Evolutionary conservation across 2,797 vertebrate species (phyloP).

Genomic region (Ibycter americanus): DNA sequence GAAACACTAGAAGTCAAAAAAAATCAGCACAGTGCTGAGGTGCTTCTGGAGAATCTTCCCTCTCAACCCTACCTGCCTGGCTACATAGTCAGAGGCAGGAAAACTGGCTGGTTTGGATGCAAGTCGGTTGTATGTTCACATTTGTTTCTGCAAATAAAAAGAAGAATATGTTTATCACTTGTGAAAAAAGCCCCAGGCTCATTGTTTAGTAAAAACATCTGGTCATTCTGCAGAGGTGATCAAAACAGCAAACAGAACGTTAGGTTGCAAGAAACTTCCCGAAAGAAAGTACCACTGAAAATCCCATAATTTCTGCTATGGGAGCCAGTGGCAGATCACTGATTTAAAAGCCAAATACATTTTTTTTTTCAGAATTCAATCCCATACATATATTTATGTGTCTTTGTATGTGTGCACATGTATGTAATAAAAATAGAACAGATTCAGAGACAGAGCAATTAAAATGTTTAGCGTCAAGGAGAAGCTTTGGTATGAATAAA

Average conservation of each 20-base stretch:
- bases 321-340: background rate
- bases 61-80: background rate
- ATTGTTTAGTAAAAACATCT: background rate
- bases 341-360: background rate
- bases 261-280: background rate
- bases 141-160: background rate
- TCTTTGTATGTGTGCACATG: rapidly evolving
- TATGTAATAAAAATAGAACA: background rate
- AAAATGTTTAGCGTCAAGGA: background rate
- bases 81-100: background rate
- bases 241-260: background rate
- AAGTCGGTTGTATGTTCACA: background rate
- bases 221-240: background rate
- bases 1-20: background rate
- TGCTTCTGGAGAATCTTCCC: background rate
- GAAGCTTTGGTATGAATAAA: background rate
- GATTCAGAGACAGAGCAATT: background rate
- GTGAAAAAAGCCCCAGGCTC: background rate
- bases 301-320: background rate
- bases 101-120: background rate
- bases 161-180: background rate
- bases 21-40: background rate
- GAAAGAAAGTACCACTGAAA: background rate
- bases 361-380: background rate
- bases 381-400: background rate